phyloP scores from a whole-genome alignment of 1,140 invertebrate species.

The Drosophila sucinea region DNA sequence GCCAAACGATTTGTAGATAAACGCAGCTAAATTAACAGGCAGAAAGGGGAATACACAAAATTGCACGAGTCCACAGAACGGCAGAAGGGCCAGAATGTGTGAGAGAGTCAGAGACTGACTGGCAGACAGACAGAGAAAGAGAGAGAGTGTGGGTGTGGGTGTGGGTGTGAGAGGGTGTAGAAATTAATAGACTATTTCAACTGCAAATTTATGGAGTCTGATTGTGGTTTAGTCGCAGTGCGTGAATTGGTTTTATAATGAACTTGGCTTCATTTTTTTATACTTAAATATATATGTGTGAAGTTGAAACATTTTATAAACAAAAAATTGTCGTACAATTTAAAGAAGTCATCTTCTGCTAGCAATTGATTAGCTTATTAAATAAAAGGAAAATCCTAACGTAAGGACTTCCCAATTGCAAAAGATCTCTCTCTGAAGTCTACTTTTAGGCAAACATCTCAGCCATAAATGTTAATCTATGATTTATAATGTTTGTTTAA shows the following conservation, averaged over 20 bases:
- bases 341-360: too few species aligned
- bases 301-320: too few species aligned
- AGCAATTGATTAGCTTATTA: too few species aligned
- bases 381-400: too few species aligned
- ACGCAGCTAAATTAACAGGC: conserved; percentile 20
- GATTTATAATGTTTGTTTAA: too few species aligned
- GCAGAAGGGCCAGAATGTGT: not conserved
- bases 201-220: conserved; percentile 18
- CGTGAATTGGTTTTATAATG: conserved; percentile 15
- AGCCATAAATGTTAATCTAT: too few species aligned
- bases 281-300: too few species aligned
- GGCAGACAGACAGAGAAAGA: not conserved
- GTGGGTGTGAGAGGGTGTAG: not conserved
- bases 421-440: too few species aligned
- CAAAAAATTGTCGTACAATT: too few species aligned
- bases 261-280: not conserved
- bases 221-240: conserved; percentile 13
- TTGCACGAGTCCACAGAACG: not conserved
- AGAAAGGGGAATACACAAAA: not conserved
- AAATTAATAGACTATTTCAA: conserved; percentile 17
- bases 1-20: conserved; percentile 22
- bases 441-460: too few species aligned
- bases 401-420: too few species aligned
- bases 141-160: not conserved
- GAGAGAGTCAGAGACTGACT: not conserved